phyloP scores from a whole-genome alignment of 2,888 invertebrate species.

The Lasiommata megera region DNA sequence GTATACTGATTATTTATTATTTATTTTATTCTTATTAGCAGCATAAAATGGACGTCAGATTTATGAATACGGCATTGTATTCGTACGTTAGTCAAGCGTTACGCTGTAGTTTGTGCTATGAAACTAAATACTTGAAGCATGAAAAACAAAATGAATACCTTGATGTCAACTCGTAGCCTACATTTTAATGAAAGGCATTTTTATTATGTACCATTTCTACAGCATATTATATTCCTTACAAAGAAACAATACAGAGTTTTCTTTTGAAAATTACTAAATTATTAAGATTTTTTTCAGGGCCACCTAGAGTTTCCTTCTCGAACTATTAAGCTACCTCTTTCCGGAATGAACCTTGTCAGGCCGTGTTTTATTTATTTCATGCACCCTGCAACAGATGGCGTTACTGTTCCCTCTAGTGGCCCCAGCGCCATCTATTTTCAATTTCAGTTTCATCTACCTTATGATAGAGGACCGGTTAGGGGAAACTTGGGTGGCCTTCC shows the following conservation, averaged over 20 bases:
- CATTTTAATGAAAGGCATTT: not conserved
- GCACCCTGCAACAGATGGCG: not conserved
- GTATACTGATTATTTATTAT: too few relatives aligned
- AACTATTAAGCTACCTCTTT: not conserved
- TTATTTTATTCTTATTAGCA: not conserved
- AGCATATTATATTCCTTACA: not conserved
- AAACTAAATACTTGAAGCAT: not conserved
- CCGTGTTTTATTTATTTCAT: not conserved
- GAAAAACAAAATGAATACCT: not conserved
- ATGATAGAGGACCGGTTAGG: not conserved
- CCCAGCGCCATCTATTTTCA: not conserved
- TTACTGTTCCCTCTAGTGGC: not conserved
- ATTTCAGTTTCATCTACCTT: not conserved
- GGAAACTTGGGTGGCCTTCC: too few relatives aligned
- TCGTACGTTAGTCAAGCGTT: not conserved
- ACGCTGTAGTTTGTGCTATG: not conserved
- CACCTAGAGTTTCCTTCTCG: not conserved
- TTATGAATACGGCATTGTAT: not conserved
- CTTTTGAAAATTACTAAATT: not conserved
- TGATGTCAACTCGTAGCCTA: not conserved
- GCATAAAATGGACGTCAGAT: not conserved
- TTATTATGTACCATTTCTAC: not conserved
- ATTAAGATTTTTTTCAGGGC: not conserved
- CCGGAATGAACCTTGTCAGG: not conserved
- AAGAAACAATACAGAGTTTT: not conserved